Evolutionary conservation across 2,113 vertebrate species (phyloP).

Genomic region (Tetrao urogallus): DNA sequence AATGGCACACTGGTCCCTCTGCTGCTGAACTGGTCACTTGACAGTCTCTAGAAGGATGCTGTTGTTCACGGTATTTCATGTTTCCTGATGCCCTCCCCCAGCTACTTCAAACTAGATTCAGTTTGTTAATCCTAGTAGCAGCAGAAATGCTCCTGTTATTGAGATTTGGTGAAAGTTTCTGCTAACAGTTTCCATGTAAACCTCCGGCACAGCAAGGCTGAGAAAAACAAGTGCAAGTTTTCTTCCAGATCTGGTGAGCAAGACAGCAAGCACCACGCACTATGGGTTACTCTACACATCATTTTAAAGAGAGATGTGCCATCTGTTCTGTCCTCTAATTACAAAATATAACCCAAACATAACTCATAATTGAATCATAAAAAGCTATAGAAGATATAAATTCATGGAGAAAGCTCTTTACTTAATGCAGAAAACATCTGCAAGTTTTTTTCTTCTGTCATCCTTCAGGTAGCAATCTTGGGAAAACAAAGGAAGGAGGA

Average conservation of each 20-base stretch:
- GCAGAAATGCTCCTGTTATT: neutral
- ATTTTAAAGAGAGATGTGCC: slow-evolving; percentile 33
- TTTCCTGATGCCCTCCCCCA: neutral
- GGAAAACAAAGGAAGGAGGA: neutral
- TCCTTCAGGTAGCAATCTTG: neutral
- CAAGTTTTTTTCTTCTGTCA: neutral
- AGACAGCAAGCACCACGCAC: neutral
- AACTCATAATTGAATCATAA: slow-evolving; percentile 33
- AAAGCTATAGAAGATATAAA: slow-evolving; percentile 38
- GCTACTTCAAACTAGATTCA: neutral
- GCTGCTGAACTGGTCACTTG: neutral
- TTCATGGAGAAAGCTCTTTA: slow-evolving; percentile 27
- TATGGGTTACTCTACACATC: neutral
- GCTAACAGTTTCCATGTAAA: neutral
- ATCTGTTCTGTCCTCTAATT: slow-evolving; percentile 66
- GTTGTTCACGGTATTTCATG: neutral
- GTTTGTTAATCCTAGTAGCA: neutral
- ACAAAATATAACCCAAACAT: slow-evolving; percentile 50
- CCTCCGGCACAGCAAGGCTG: neutral
- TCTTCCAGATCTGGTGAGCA: neutral
- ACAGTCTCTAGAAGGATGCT: neutral
- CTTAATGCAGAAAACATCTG: slow-evolving; percentile 50
- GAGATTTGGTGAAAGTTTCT: neutral
- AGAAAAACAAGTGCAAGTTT: neutral
- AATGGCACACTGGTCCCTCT: neutral